Conservation (phyloP, 2,797 vertebrate species). For the Smutsia gigantea region DNA sequence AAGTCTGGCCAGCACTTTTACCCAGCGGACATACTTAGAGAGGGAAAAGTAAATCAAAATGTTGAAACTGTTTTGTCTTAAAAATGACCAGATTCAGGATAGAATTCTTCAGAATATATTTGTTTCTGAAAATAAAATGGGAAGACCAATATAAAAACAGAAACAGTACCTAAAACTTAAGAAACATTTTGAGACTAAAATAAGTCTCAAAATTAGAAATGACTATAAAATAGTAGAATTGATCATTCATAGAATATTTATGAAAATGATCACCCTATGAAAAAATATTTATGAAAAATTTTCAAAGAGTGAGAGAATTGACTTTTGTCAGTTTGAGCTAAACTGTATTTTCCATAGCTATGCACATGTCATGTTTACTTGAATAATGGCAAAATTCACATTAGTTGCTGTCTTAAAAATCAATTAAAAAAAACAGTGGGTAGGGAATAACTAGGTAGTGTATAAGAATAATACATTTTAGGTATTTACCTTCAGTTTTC, state of each 20-base stretch:
- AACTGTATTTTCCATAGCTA: not conserved
- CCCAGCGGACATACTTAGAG: not conserved
- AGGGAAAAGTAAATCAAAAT: not conserved
- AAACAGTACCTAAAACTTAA: not conserved
- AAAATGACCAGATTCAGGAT: not conserved
- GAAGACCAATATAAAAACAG: not conserved
- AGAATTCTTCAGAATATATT: not conserved
- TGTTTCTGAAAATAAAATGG: not conserved
- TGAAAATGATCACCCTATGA: not conserved
- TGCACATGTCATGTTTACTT: not conserved
- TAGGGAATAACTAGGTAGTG: not conserved
- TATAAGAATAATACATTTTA: not conserved
- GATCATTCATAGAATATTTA: not conserved
- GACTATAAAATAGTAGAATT: not conserved
- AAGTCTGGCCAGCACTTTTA: not conserved
- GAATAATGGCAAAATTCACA: constrained; percentile 9
- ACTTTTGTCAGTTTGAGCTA: not conserved
- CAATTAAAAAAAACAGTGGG: not conserved
- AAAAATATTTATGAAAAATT: not conserved
- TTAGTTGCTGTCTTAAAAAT: not conserved
- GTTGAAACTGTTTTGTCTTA: not conserved
- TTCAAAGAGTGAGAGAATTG: not conserved
- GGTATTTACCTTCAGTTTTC: not conserved
- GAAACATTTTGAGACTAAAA: not conserved
- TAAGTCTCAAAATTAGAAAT: not conserved